phyloP scores from a whole-genome alignment of 2,113 vertebrate species.

The Eidolon helvum region DNA sequence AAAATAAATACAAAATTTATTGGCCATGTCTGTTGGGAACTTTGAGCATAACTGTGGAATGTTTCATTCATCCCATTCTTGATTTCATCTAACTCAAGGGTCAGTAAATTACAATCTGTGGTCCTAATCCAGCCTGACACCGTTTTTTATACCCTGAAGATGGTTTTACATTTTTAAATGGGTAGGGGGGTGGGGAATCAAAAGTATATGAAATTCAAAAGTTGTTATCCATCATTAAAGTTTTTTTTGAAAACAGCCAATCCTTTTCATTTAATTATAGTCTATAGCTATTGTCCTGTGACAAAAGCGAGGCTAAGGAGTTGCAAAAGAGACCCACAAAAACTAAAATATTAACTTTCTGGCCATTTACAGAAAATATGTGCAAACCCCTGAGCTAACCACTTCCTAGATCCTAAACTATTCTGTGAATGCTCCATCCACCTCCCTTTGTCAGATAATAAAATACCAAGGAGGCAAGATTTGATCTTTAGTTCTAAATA shows the following conservation, averaged over 20 bases:
- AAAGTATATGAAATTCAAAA: not conserved
- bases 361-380: not conserved
- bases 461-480: not conserved
- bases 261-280: not conserved
- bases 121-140: not conserved
- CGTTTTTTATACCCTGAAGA: not conserved
- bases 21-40: not conserved
- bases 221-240: not conserved
- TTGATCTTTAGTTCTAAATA: conserved; percentile 7
- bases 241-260: not conserved
- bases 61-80: not conserved
- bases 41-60: not conserved
- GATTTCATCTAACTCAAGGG: not conserved
- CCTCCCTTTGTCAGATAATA: not conserved
- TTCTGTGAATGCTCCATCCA: not conserved
- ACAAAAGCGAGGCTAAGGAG: not conserved
- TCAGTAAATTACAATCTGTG: not conserved
- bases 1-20: not conserved
- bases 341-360: not conserved
- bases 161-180: not conserved
- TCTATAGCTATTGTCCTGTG: not conserved
- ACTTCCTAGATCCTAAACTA: not conserved
- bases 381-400: not conserved
- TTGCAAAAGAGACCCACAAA: not conserved
- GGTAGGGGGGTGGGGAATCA: not conserved